Conservation (phyloP, 2,888 invertebrate species). For the Parascotia fuliginaria region DNA sequence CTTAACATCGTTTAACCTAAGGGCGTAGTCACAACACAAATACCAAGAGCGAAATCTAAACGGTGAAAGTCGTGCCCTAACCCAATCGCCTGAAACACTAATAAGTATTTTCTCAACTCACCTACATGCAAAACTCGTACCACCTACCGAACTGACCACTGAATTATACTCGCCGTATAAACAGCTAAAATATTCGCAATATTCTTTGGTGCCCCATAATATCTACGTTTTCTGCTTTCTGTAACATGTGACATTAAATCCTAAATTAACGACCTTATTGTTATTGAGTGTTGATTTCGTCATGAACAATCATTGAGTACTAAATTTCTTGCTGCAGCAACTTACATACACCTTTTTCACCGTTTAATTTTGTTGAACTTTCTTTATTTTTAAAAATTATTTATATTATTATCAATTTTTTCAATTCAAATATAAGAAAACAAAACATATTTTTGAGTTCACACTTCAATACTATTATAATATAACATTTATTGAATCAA, state of each 20-base stretch:
- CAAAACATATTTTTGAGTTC: too few species aligned
- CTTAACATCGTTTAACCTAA: slow-evolving; percentile 60
- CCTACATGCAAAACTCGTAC: slow-evolving; percentile 44
- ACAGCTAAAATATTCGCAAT: slow-evolving; percentile 33
- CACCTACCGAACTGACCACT: slow-evolving; percentile 18
- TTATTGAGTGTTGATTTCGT: slow-evolving; percentile 12
- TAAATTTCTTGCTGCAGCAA: too few species aligned
- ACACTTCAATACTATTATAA: too few species aligned
- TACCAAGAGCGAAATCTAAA: slow-evolving; percentile 73
- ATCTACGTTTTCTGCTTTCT: slow-evolving; percentile 68
- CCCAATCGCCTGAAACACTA: slow-evolving; percentile 72
- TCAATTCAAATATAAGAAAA: too few species aligned
- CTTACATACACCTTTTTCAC: too few species aligned
- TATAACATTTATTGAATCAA: not conserved
- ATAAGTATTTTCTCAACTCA: slow-evolving; percentile 41
- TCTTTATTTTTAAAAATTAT: too few species aligned
- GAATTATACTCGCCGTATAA: slow-evolving; percentile 22
- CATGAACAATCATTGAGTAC: not conserved
- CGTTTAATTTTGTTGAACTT: too few species aligned
- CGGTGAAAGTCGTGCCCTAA: slow-evolving; percentile 74
- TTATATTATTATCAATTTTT: too few species aligned
- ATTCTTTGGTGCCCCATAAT: slow-evolving; percentile 40
- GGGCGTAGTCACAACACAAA: slow-evolving; percentile 71
- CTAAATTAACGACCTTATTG: slow-evolving; percentile 31
- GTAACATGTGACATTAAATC: slow-evolving; percentile 40